Percentiles rank a stretch among this genome's conserved stretches.
phyloP scores from a whole-genome alignment of 2,113 vertebrate genomes.

The Paramormyrops kingsleyae region DNA sequence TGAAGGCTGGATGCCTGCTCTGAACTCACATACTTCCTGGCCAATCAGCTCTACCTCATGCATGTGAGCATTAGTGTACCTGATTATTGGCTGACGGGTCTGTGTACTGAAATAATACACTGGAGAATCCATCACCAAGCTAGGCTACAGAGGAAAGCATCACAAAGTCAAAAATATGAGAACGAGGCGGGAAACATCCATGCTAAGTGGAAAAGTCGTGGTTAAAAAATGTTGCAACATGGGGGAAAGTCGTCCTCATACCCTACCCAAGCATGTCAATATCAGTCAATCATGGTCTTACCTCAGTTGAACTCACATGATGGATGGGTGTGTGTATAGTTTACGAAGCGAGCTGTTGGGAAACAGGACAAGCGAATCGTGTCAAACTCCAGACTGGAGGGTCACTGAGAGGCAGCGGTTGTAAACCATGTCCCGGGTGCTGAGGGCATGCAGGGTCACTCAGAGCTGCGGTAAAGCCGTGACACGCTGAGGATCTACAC shows the following conservation, averaged over 20 bases:
- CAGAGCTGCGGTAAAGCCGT: background rate
- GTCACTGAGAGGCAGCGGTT: background rate
- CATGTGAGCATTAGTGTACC: background rate
- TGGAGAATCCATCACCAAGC: background rate
- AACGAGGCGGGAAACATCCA: background rate
- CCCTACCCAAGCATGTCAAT: background rate
- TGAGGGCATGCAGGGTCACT: background rate
- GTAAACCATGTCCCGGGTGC: background rate
- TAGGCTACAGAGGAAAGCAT: background rate
- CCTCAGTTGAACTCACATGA: conserved; percentile 8
- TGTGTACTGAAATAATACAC: background rate
- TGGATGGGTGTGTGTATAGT: too few relatives aligned
- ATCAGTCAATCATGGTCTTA: background rate
- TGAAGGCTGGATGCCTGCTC: background rate
- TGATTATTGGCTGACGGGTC: background rate
- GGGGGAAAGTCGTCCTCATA: background rate
- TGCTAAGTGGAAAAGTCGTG: background rate
- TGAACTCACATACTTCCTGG: background rate
- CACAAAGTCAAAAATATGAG: background rate
- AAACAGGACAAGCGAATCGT: background rate
- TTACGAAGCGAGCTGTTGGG: background rate
- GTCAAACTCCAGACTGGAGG: conserved; percentile 1
- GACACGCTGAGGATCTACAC: too few relatives aligned
- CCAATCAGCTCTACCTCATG: background rate
- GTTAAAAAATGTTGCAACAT: background rate